Evolutionary conservation across 2,113 vertebrate genomes (phyloP).

Genomic region (Ciconia stormi): DNA sequence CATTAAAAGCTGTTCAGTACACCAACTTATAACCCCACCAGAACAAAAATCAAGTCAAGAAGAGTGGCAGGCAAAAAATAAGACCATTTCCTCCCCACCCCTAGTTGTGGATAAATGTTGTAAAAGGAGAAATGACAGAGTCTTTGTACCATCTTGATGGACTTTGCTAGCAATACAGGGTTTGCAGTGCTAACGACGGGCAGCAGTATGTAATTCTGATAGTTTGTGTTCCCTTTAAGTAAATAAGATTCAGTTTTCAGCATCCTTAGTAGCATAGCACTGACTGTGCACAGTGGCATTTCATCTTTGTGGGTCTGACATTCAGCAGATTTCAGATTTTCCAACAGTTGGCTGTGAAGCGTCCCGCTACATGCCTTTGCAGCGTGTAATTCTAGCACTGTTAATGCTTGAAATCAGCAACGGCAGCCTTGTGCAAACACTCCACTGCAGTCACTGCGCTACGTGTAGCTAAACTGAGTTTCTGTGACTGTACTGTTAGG

Average conservation of each 20-base stretch:
- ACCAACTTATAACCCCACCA: background rate
- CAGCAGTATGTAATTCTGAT: background rate
- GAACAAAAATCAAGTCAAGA: background rate
- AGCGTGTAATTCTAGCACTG: background rate
- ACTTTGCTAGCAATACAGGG: background rate
- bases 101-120: background rate
- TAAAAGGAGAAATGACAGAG: background rate
- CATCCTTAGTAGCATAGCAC: background rate
- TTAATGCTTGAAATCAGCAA: background rate
- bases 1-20: background rate
- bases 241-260: background rate
- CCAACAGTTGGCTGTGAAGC: constrained; percentile 13
- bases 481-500: background rate
- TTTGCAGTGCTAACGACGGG: background rate
- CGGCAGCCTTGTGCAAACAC: background rate
- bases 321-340: constrained; percentile 1
- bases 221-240: background rate
- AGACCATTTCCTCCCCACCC: background rate
- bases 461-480: background rate
- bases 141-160: background rate
- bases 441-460: background rate
- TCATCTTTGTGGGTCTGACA: background rate
- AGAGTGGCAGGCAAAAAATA: background rate
- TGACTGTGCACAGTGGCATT: constrained; percentile 5
- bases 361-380: background rate